Percentiles rank a stretch among this genome's conserved stretches.
Evolutionary conservation across 2,888 invertebrate species (phyloP).

Genomic region (Pomacea canaliculata): DNA sequence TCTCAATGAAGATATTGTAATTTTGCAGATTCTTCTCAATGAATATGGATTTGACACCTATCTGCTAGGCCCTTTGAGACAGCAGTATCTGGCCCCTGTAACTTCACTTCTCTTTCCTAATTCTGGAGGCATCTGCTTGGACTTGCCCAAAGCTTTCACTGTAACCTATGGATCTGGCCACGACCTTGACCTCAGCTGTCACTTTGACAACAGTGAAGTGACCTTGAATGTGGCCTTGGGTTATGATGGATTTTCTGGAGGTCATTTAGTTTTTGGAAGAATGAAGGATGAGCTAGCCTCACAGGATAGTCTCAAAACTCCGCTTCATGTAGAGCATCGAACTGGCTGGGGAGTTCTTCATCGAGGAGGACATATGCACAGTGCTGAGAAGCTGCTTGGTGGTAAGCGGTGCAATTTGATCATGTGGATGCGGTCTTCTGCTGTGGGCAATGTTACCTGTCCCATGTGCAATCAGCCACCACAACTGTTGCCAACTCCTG

Average conservation of each 20-base stretch:
- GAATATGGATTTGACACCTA: constrained; percentile 69
- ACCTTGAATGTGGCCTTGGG: constrained; percentile 70
- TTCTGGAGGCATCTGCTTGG: constrained; percentile 65
- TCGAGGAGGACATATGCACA: constrained; percentile 70
- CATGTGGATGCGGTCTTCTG: constrained; percentile 71
- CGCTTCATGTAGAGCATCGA: constrained; percentile 50
- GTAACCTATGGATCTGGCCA: constrained; percentile 67
- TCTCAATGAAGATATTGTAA: no score
- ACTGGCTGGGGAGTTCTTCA: constrained; percentile 62
- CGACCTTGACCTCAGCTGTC: constrained; percentile 68
- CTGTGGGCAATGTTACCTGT: constrained; percentile 67
- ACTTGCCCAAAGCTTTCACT: constrained; percentile 71
- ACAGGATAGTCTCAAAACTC: constrained; percentile 15
- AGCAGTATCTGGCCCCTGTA: constrained; percentile 65
- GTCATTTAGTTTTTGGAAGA: constrained; percentile 68
- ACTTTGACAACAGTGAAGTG: constrained; percentile 72
- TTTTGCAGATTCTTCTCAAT: constrained; percentile 65
- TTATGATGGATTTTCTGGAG: constrained; percentile 62
- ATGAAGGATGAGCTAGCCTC: constrained; percentile 53
- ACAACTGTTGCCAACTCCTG: constrained; percentile 51
- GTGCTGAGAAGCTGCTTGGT: constrained; percentile 65
- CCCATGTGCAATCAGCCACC: constrained; percentile 70
- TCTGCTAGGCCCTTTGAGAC: constrained; percentile 65
- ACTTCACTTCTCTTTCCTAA: constrained; percentile 65
- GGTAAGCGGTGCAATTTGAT: constrained; percentile 70